Base-by-base conservation (phyloP, 2,797 vertebrate genomes). In the Enteromius treurensis region DNA sequence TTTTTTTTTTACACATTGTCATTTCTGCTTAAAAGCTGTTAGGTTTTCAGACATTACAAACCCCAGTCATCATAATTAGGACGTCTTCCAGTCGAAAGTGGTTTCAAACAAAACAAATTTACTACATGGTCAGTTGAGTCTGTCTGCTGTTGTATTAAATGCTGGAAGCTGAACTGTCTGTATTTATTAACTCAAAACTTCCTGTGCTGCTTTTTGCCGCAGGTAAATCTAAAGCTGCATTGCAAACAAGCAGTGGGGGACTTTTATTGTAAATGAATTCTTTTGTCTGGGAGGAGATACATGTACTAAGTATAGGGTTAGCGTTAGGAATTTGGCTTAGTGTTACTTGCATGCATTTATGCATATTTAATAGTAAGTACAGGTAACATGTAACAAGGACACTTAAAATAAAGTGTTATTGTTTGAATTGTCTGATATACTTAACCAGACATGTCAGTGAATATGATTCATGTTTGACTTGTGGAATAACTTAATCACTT, bases 41-140 rank as follows among this genome's bases (percentile, higher is more conserved):
- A 64, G n/a, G 49, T 76, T 74, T 74, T 64, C 49, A 85, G 83
- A 86, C 80, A 79, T 88, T 86, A 83, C 84, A 88, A 88, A 85
- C 82, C 65, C 49, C 77, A 40, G 79, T 77, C 68, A 82, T 86
- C 83, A 81, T 62, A 62, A 62, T 60, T 17, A 49, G 69, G 73
- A 40, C 74, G 78, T 84, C 37, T 81, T 85, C 79, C 60, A 58
- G 73, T 14, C 14, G 17, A 73, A 68, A 64, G 40, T 76, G 32
- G 40, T 74, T 73, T 85, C n/a, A 74, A 70, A 55, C 62, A 19
- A 47, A 83, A 73, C 51, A 79, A 58, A 64, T 60, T 69, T 65
- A 80, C 45, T 55, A 21, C 79, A 65, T 40, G 65, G 40, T 69
- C 70, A 10, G 51, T 29, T 47, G 14, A 55, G 62, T 81, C 64